Conservation (phyloP, 2,113 vertebrate species). For the Panthera uncia region DNA sequence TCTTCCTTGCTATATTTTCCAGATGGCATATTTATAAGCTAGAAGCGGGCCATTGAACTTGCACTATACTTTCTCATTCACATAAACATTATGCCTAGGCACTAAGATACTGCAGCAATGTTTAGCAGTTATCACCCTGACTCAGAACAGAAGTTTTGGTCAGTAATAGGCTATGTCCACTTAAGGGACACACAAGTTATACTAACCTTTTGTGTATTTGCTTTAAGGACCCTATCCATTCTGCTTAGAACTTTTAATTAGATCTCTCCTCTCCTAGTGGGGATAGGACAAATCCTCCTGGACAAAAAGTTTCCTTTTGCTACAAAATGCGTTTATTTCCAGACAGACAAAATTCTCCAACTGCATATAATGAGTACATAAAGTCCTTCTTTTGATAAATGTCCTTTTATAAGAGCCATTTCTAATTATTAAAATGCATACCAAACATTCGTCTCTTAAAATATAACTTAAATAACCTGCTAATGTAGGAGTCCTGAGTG, state of each 20-base stretch:
- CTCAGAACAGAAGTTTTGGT: not conserved
- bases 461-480: conserved; percentile 75
- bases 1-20: not conserved
- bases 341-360: conserved; percentile 62
- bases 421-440: conserved; percentile 55
- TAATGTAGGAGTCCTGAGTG: not conserved
- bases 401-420: conserved; percentile 20
- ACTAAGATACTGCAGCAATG: not conserved
- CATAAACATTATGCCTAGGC: not conserved
- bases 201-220: not conserved
- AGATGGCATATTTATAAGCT: not conserved
- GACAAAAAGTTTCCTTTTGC: conserved; percentile 61
- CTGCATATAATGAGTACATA: conserved; percentile 40
- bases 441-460: conserved; percentile 60
- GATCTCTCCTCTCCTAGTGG: not conserved
- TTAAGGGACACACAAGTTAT: not conserved
- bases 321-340: conserved; percentile 80
- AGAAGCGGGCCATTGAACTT: not conserved
- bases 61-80: not conserved
- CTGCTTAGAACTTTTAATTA: not conserved
- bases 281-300: not conserved
- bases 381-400: not conserved
- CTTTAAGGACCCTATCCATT: not conserved
- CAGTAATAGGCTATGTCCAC: not conserved
- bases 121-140: not conserved